A percentile compares a stretch with the other conserved stretches of the same genome.
Conservation (phyloP, 2,888 invertebrate genomes). For the Xylophagus ater region DNA sequence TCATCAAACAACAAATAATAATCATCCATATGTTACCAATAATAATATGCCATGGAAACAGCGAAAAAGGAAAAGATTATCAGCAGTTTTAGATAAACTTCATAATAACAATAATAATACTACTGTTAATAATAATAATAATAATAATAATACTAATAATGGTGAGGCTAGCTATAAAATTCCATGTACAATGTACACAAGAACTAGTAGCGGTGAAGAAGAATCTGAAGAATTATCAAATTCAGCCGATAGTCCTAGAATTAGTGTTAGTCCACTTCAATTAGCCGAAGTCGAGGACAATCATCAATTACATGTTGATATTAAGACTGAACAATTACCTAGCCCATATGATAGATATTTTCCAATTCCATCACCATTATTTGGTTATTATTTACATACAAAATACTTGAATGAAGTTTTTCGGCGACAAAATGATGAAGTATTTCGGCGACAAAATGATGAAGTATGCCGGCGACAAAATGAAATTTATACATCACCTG, state of each 20-base stretch:
- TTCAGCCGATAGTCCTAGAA: slow-evolving; percentile 29
- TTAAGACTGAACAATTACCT: slow-evolving; percentile 38
- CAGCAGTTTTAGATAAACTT: slow-evolving; percentile 69
- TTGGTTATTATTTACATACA: slow-evolving; percentile 50
- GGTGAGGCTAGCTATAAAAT: slow-evolving; percentile 15
- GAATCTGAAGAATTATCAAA: slow-evolving; percentile 20
- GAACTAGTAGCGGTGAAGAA: slow-evolving; percentile 28
- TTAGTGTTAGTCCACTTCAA: slow-evolving; percentile 30
- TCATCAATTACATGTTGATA: slow-evolving; percentile 33
- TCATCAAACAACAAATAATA: slow-evolving; percentile 42
- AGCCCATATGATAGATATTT: slow-evolving; percentile 39
- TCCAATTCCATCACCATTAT: slow-evolving; percentile 38
- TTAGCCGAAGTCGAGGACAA: slow-evolving; percentile 26
- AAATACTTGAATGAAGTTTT: slow-evolving; percentile 51
- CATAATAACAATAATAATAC: slow-evolving; percentile 42
- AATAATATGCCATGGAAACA: slow-evolving; percentile 55
- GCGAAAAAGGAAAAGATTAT: slow-evolving; percentile 66
- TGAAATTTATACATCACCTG: too few species aligned
- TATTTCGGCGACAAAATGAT: slow-evolving; percentile 49
- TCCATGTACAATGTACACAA: slow-evolving; percentile 11
- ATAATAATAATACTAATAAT: slow-evolving; percentile 23
- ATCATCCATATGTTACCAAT: slow-evolving; percentile 49
- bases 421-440: slow-evolving; percentile 48
- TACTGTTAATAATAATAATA: slow-evolving; percentile 37
- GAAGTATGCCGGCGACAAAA: slow-evolving; percentile 48